Base-by-base conservation (phyloP, 1,140 invertebrate genomes). In the Atopsyche davidsoni region DNA sequence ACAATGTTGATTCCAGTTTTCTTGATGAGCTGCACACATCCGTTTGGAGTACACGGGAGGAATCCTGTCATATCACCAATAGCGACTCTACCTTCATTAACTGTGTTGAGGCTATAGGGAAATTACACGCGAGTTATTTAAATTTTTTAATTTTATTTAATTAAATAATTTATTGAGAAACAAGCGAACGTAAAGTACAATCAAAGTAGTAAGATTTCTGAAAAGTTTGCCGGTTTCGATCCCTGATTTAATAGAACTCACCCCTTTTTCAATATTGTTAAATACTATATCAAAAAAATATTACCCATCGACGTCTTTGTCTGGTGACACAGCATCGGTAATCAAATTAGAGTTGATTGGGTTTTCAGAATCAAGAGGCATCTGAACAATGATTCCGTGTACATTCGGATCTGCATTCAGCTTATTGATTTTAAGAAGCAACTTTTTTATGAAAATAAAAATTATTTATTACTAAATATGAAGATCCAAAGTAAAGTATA, bases 301-400 rank as follows among this genome's bases (percentile, higher is more conserved):
- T 62, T 69, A 92, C 88, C 93, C 94, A 73, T 98, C 94, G 18
- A 98, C 93, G 79, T 98, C 95, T 75, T 98, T 98, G 7, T 79
- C 74, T 0, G 89, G 85, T 1, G 77, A 78, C 1, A 97, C 90
- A 2, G 85, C 67, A 70, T 97, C 89, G 3, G 92, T 95, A 42
- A 97, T 81, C 9, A 85, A 67, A 67, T 92, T 84, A 0, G 87
- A 80, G 75, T 98, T 85, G 52, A 98, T 94, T 51, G 76, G 61
- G 57, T 86, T 82, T 0, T 82, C 79, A 50, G 80, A 81, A 64
- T 98, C 93, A 34, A 98, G 73, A 0, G 95, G 96, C 83, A 98
- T 90, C 78, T 98, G 94, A 1, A 98, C 92, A 62, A 98, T 97
- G 61, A 98, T 96, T 18, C 96, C 96, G 74, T 98, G 93, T 38